Conservation (phyloP, 2,797 vertebrate genomes). For the Pangasius sanitwongsei region DNA sequence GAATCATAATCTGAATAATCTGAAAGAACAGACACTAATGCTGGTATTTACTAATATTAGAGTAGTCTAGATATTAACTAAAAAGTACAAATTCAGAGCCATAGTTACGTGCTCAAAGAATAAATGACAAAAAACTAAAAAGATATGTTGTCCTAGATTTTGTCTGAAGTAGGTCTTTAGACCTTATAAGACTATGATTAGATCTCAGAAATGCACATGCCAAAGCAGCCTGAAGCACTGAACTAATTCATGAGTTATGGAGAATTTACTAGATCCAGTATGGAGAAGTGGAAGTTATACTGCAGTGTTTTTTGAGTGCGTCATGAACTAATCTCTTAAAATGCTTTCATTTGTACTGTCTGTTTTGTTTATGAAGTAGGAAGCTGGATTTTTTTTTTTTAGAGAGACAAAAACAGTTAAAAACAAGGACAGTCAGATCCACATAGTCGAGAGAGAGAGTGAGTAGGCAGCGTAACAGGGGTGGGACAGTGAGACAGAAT, state of each 20-base stretch:
- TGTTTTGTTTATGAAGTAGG: not conserved
- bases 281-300: slow-evolving; percentile 3
- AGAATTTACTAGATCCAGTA: not conserved
- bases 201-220: not conserved
- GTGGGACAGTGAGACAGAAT: slow-evolving; percentile 61
- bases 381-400: not conserved
- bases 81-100: not conserved
- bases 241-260: not conserved
- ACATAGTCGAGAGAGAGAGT: slow-evolving; percentile 32
- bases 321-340: not conserved
- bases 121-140: not conserved
- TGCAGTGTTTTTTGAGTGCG: not conserved
- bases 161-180: not conserved
- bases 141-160: not conserved
- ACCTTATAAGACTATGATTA: not conserved
- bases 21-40: not conserved
- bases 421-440: not conserved
- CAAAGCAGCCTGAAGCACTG: not conserved
- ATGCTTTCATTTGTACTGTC: not conserved
- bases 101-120: not conserved
- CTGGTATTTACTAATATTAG: not conserved
- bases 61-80: not conserved
- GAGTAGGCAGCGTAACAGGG: slow-evolving; percentile 55
- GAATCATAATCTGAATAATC: not conserved
- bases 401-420: not conserved